Evolutionary conservation across 2,113 vertebrate genomes (phyloP), one percentile per base, ranked within the genome.

Genomic region (Petroica traversi): DNA sequence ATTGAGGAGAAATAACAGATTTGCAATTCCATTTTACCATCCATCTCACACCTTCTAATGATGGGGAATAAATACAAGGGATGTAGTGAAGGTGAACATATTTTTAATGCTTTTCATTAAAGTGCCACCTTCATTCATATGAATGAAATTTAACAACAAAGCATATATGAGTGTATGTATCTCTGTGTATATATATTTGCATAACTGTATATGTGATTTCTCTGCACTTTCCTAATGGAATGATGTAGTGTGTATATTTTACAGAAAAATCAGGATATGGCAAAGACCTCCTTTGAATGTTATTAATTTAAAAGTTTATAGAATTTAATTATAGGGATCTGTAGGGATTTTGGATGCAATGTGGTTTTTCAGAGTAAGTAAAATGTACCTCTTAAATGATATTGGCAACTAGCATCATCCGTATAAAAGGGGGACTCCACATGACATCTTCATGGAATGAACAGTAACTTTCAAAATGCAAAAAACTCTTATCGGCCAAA

Each of bases 221-320:
- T 82, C 95, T 87, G 72, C 58, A 87, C 57, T 93, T 93, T 95
- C 72, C 86, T 92, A 80, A 64, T 67, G 79, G 45, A 90, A 80
- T 75, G 2, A 61, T 67, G 89, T 94, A 59, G 93, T 93, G 80
- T 94, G 58, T 5, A 1, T 81, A 73, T 61, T 89, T 95, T 74
- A 34, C 75, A 74, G 66, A 95, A 96, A 95, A 81, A 93, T 80
- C 68, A 80, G 34, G 45, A n/a, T 89, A 43, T 74, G 96, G 77
- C 22, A 71, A 92, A 92, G 41, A 92, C 28, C 55, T 95, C 34
- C 61, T 62, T 80, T 71, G 61, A 94, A 94, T 88, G 63, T 43
- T 95, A 97, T 84, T 86, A 92, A 94, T 97, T 97, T 96, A 89
- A 51, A 23, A 19, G n/a, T 66, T 97, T 95, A 86, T 96, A 90